Conservation (phyloP, 2,797 vertebrate genomes). For the Rhadinocentrus ornatus region DNA sequence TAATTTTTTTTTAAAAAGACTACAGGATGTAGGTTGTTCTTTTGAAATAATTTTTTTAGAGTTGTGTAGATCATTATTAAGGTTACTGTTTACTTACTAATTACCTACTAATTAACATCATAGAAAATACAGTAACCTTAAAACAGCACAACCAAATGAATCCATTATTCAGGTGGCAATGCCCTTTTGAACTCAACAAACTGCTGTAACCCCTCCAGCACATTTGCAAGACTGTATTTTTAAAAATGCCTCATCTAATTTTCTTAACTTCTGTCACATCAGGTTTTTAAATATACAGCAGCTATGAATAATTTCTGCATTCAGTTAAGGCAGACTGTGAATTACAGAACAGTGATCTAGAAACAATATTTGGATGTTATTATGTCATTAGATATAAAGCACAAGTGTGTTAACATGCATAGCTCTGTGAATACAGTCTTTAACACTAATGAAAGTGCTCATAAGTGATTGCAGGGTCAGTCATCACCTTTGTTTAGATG, state of each 20-base stretch:
- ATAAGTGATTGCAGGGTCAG: slow-evolving; percentile 23
- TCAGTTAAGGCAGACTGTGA: slow-evolving; percentile 1
- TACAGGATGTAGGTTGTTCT: neutral
- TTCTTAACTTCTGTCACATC: slow-evolving; percentile 4
- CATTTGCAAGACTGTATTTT: neutral
- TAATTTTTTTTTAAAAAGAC: too few relatives aligned
- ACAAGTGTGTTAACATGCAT: slow-evolving; percentile 21
- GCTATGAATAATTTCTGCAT: slow-evolving; percentile 13
- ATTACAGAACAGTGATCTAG: neutral
- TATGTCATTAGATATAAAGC: slow-evolving; percentile 6
- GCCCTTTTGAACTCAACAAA: neutral
- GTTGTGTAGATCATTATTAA: neutral
- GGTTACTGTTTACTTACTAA: slow-evolving; percentile 7
- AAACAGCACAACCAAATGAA: slow-evolving; percentile 1
- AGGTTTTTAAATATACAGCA: slow-evolving; percentile 18
- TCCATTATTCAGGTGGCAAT: neutral
- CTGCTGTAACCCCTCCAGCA: neutral
- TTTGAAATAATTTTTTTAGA: slow-evolving; percentile 1
- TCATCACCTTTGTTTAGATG: slow-evolving; percentile 73
- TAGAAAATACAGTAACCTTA: neutral
- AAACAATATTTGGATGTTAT: neutral
- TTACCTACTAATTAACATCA: slow-evolving; percentile 11
- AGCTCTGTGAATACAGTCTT: slow-evolving; percentile 19
- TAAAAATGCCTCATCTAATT: neutral
- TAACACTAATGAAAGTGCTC: slow-evolving; percentile 21